These are phyloP conservation scores for Triplophysa bombifrons DNA, from an alignment of 2,797 vertebrate species.

Conservation along the genomic window DNA sequence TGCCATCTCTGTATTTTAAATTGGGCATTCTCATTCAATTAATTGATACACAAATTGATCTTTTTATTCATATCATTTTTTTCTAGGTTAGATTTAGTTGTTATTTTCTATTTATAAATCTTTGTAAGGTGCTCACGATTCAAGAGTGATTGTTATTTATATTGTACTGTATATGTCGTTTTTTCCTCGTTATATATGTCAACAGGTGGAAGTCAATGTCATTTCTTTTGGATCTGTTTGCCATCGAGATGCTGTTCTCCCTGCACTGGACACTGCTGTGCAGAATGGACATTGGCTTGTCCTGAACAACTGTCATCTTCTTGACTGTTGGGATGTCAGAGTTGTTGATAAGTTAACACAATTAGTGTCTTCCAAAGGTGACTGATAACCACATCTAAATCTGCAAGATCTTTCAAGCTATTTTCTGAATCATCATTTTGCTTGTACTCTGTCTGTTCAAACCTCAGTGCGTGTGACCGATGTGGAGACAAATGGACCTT, in stretches of 20 bases:
- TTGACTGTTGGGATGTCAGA: conserved; percentile 75
- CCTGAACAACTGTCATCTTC: conserved; percentile 81
- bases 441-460: conserved; percentile 1
- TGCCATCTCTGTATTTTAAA: too few species aligned
- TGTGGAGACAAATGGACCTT: conserved; percentile 15
- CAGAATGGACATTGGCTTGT: conserved; percentile 82
- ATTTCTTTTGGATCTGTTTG: conserved; percentile 71
- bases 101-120: neutral
- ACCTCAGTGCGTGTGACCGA: conserved; percentile 31
- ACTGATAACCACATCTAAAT: neutral
- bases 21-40: too few species aligned
- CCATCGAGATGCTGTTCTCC: conserved; percentile 62
- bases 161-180: neutral
- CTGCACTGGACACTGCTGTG: conserved; percentile 66
- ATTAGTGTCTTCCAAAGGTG: conserved; percentile 66
- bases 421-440: neutral
- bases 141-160: neutral
- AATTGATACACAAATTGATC: neutral
- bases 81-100: conserved; percentile 23
- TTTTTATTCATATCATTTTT: neutral
- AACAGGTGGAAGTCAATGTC: conserved; percentile 69
- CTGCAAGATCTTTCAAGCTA: neutral
- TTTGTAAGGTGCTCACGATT: neutral
- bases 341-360: conserved; percentile 65
- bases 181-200: conserved; percentile 28